Base-by-base conservation (phyloP, 2,888 invertebrate genomes). In the Sarcophaga rosellei region DNA sequence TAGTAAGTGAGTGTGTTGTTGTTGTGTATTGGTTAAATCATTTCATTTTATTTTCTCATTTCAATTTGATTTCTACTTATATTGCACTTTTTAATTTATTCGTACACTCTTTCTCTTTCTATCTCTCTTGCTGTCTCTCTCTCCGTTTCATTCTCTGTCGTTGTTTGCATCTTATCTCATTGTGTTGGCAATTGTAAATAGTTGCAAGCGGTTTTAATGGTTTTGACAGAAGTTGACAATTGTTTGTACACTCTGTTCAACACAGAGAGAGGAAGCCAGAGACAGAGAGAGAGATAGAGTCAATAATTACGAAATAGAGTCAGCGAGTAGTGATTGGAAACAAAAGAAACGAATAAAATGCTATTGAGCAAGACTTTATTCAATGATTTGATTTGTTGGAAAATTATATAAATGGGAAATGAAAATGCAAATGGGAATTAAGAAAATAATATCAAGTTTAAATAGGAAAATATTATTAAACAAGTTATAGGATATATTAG, bases 141-240 rank as follows among this genome's bases (percentile, higher is more conserved):
- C 4, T 57, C 23, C 62, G 53, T 75, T n/a, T 75, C 69, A 63
- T 69, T 69, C n/a, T 23, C 35, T 62, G 47, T 10, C 53, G 44
- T 20, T 4, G 11, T 59, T 45, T 70, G 62, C 70, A 25, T 76
- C 70, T 70, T 20, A 20, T 59, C 8, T 65, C 57, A 20, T 70
- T 75, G 77, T 65, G 63, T 61, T 44, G 23, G 66, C 76, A 72
- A 73, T 81, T 68, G 62, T 63, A 77, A 77, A 83, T 80, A 80
- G 83, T 83, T 83, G 62, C 76, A 45, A 77, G 86, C 80, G 83
- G 76, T 83, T 86, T 76, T 44, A 79, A 76, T 86, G 86, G 86
- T 80, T 86, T 76, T 86, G 83, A 83, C 86, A 86, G 80, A 83
- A 83, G 73, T 83, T 80, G 83, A 80, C 83, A 83, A 69, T 74